A percentile compares a stretch with the other conserved stretches of the same genome.
These are phyloP conservation scores for Diacarnus erythraeanus DNA, from an alignment of 37 sponge, comb jelly and placozoan species.

Conservation along the genomic window DNA sequence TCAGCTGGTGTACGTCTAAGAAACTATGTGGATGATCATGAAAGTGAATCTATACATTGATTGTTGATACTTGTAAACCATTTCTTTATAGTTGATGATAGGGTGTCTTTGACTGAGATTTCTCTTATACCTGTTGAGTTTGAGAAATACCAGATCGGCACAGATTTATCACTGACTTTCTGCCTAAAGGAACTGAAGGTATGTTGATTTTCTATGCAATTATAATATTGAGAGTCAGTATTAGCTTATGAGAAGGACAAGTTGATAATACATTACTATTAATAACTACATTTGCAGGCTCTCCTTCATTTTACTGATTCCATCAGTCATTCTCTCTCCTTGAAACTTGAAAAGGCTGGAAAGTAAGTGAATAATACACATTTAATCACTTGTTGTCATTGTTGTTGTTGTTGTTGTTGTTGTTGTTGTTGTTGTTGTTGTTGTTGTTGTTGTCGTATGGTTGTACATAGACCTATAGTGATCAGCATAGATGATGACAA, in stretches of 20 bases:
- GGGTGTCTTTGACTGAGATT: slow-evolving; percentile 66
- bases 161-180: slow-evolving; percentile 68
- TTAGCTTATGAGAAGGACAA: too few relatives aligned
- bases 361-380: slow-evolving; percentile 50
- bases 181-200: slow-evolving; percentile 87
- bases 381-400: too few relatives aligned
- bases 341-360: slow-evolving; percentile 77
- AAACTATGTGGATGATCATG: slow-evolving; percentile 75
- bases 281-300: slow-evolving; percentile 45
- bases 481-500: slow-evolving; percentile 49
- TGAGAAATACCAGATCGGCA: slow-evolving; percentile 68
- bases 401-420: too few relatives aligned
- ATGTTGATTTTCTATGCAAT: background rate
- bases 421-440: slow-evolving; percentile 4
- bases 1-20: slow-evolving; percentile 34
- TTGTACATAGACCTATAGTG: slow-evolving; percentile 62
- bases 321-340: slow-evolving; percentile 34
- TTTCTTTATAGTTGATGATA: slow-evolving; percentile 24
- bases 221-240: too few relatives aligned
- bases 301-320: slow-evolving; percentile 74
- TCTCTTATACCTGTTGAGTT: slow-evolving; percentile 73
- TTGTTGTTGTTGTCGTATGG: background rate
- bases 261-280: background rate
- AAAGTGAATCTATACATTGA: background rate
- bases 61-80: background rate